These are phyloP conservation scores for Cyprinella venusta DNA, from an alignment of 2,797 vertebrate genomes.

Conservation along the genomic window DNA sequence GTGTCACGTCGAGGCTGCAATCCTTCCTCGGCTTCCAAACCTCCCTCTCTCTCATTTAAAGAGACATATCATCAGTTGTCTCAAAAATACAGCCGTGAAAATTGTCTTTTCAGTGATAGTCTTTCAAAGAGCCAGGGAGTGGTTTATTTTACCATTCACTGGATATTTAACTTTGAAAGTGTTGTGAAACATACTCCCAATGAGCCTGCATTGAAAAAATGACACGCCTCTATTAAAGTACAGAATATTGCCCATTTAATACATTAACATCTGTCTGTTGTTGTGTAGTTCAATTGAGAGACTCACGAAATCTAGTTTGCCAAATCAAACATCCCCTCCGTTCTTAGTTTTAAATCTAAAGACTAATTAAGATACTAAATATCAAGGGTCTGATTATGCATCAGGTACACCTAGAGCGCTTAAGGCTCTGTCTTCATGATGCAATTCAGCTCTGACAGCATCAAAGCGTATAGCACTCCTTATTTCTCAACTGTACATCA, in stretches of 20 bases:
- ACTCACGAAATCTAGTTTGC: slow-evolving; percentile 31
- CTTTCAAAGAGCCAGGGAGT: not conserved
- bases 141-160: not conserved
- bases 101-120: not conserved
- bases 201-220: not conserved
- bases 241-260: not conserved
- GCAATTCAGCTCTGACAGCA: slow-evolving; percentile 24
- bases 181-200: not conserved
- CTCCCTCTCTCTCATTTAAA: not conserved
- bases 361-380: slow-evolving; percentile 56
- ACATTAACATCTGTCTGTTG: slow-evolving; percentile 7
- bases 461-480: slow-evolving; percentile 3
- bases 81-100: not conserved
- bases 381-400: slow-evolving; percentile 59
- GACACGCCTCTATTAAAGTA: not conserved
- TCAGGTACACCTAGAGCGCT: slow-evolving; percentile 31
- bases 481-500: not conserved
- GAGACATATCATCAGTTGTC: not conserved
- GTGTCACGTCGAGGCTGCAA: not conserved
- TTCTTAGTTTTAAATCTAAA: slow-evolving; percentile 47
- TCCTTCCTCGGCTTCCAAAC: not conserved
- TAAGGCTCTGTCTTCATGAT: not conserved
- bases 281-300: slow-evolving; percentile 27
- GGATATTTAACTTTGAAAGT: not conserved
- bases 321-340: slow-evolving; percentile 52